Evolutionary conservation across 2,113 vertebrate genomes (phyloP).

Genomic region (Alethe diademata): DNA sequence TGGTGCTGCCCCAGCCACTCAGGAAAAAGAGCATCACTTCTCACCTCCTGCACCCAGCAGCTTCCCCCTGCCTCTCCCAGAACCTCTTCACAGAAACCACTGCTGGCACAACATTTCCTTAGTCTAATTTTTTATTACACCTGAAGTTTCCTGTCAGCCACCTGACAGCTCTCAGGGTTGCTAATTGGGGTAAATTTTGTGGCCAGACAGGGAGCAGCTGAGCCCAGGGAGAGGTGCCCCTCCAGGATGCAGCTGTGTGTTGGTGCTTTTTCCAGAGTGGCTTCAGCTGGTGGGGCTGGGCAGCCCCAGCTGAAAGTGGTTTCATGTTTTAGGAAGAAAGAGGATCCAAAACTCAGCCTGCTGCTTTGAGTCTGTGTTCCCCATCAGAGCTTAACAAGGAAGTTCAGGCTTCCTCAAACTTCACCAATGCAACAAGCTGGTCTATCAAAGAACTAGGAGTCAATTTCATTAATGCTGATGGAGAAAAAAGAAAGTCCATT

Average conservation of each 20-base stretch:
- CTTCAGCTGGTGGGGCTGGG: not conserved
- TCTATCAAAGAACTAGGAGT: not conserved
- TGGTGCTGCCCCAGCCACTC: not conserved
- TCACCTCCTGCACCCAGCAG: not conserved
- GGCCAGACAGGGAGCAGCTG: not conserved
- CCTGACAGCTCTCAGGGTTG: not conserved
- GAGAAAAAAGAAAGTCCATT: not conserved
- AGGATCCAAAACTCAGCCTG: not conserved
- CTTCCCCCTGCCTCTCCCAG: not conserved
- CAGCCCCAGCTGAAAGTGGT: not conserved
- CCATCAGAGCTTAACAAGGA: not conserved
- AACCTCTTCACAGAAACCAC: fast-evolving
- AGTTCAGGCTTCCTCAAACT: not conserved
- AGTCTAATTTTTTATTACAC: not conserved
- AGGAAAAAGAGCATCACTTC: not conserved
- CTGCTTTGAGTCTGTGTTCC: not conserved
- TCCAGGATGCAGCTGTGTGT: not conserved
- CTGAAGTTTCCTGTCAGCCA: not conserved
- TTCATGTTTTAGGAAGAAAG: not conserved
- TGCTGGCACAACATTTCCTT: fast-evolving
- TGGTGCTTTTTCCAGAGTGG: not conserved
- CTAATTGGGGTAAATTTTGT: not conserved
- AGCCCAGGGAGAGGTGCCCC: not conserved
- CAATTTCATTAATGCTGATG: not conserved
- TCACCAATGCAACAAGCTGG: fast-evolving